Percentiles rank a stretch among this genome's conserved stretches.
These are phyloP conservation scores for Stegodyphus mimosarum DNA, from an alignment of 1,140 invertebrate species.

Conservation along the genomic window DNA sequence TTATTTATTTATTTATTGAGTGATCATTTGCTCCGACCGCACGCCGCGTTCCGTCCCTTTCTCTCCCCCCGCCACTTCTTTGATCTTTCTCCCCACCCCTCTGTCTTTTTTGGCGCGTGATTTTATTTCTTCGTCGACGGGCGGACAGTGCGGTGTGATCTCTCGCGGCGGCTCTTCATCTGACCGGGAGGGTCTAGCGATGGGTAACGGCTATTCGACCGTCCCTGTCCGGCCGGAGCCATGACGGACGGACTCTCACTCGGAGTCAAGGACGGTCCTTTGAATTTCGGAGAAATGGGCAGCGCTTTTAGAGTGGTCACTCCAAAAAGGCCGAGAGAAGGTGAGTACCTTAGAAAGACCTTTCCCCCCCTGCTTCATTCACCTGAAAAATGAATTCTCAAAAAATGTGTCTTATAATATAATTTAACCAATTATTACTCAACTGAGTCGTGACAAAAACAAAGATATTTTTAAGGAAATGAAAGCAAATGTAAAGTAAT, in stretches of 20 bases:
- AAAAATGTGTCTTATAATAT: no score
- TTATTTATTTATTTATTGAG: constrained; percentile 56
- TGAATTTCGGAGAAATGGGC: constrained; percentile 61
- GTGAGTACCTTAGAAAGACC: constrained; percentile 21
- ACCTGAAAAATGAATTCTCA: no score
- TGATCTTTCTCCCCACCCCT: background rate
- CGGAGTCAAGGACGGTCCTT: constrained; percentile 26
- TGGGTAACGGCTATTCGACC: constrained; percentile 60
- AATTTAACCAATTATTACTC: no score
- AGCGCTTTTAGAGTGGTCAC: constrained; percentile 67
- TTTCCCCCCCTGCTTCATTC: no score
- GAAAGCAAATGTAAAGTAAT: no score
- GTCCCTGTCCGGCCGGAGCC: constrained; percentile 57
- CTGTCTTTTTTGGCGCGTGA: constrained; percentile 8
- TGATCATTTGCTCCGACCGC: constrained; percentile 22
- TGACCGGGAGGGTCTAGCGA: constrained; percentile 28
- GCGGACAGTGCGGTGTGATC: background rate
- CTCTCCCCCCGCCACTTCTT: background rate
- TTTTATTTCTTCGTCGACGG: constrained; percentile 10
- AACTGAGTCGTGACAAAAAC: no score
- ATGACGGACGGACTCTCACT: constrained; percentile 65
- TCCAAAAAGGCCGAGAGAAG: constrained; percentile 65
- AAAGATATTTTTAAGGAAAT: no score
- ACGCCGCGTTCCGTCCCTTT: constrained; percentile 7
- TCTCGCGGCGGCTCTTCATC: background rate